Evolutionary conservation across 2,888 invertebrate species (phyloP).

Genomic region (Apamea sordens): DNA sequence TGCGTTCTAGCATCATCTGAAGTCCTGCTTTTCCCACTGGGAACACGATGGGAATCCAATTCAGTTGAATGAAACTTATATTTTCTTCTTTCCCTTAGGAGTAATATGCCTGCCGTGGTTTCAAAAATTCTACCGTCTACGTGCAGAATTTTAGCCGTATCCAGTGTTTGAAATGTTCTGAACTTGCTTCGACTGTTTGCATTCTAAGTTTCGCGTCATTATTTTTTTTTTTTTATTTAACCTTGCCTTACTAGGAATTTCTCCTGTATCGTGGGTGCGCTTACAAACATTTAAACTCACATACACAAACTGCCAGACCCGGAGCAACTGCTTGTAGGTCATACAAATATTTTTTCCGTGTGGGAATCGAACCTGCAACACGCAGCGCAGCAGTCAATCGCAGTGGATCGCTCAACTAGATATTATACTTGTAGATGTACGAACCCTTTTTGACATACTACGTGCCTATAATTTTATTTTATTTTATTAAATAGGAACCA

Average conservation of each 20-base stretch:
- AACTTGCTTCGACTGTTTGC: constrained; percentile 15
- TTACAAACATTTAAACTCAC: too few species aligned
- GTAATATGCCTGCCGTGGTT: constrained; percentile 48
- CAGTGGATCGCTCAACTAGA: not conserved
- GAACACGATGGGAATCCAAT: constrained; percentile 48
- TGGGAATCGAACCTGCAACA: too few species aligned
- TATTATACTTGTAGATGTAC: not conserved
- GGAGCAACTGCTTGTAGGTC: too few species aligned
- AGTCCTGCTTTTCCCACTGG: constrained; percentile 33
- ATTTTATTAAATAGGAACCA: too few species aligned
- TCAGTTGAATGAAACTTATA: constrained; percentile 57
- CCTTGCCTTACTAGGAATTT: too few species aligned
- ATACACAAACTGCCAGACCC: too few species aligned
- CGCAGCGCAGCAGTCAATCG: too few species aligned
- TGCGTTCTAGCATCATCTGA: constrained; percentile 21
- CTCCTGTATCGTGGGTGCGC: too few species aligned
- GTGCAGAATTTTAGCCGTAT: constrained; percentile 25
- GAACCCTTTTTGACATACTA: too few species aligned
- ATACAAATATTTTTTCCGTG: too few species aligned
- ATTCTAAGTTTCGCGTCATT: not conserved
- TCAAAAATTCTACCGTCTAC: constrained; percentile 36
- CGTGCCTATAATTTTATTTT: too few species aligned
- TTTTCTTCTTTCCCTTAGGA: constrained; percentile 55
- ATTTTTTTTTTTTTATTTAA: too few species aligned
- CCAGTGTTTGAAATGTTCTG: constrained; percentile 20